A percentile compares a stretch with the other conserved stretches of the same genome.
Conservation (phyloP, 2,888 invertebrate species). For the Lymantria dispar region DNA sequence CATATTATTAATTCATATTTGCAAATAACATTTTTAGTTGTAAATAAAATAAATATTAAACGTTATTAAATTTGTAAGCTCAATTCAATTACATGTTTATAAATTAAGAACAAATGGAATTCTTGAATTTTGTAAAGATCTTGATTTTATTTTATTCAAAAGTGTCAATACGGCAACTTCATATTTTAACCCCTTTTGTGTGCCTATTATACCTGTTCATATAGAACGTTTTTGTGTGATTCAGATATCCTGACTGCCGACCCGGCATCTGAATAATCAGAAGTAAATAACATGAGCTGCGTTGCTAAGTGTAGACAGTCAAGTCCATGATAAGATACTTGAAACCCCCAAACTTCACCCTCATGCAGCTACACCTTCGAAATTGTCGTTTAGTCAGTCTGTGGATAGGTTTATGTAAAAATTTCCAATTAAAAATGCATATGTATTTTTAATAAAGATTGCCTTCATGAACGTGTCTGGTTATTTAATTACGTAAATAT, state of each 20-base stretch:
- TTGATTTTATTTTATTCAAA: too few species aligned
- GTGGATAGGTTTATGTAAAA: constrained; percentile 7
- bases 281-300: background rate
- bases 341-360: background rate
- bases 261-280: background rate
- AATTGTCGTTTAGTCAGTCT: background rate
- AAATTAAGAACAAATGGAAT: too few species aligned
- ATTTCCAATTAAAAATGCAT: too few species aligned
- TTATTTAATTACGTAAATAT: too few species aligned
- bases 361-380: background rate
- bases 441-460: too few species aligned
- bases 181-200: constrained; percentile 9
- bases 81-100: too few species aligned
- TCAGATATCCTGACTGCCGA: background rate
- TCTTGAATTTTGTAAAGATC: too few species aligned
- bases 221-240: constrained; percentile 7
- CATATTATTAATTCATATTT: too few species aligned
- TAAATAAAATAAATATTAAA: too few species aligned
- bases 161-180: background rate
- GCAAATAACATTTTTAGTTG: too few species aligned
- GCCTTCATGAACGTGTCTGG: too few species aligned
- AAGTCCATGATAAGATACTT: background rate
- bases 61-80: too few species aligned
- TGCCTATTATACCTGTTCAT: constrained; percentile 20
- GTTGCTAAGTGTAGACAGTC: background rate